Evolutionary conservation across 1,140 invertebrate genomes (phyloP).

Genomic region (Trichomalopsis sarcophagae): DNA sequence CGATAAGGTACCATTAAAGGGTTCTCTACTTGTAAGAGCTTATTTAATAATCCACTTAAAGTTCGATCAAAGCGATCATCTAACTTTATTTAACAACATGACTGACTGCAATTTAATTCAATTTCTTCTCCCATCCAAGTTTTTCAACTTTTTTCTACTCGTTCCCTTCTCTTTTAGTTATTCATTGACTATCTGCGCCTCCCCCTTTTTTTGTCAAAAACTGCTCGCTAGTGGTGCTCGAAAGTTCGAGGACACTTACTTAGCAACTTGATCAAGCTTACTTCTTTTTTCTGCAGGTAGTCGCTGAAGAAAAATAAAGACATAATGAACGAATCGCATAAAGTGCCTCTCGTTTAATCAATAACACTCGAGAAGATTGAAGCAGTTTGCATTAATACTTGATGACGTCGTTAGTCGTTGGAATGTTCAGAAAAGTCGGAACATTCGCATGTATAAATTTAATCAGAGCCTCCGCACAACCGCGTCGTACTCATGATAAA

Average conservation of each 20-base stretch:
- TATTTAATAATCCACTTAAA: background rate
- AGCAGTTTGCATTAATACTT: background rate
- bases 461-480: background rate
- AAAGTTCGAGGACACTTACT: conserved; percentile 12
- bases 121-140: background rate
- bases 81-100: background rate
- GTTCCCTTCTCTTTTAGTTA: background rate
- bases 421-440: background rate
- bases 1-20: background rate
- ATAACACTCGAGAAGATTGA: background rate
- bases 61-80: background rate
- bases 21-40: background rate
- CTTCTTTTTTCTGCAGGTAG: background rate
- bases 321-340: background rate
- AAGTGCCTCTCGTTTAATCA: background rate
- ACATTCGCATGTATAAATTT: background rate
- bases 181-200: background rate
- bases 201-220: background rate
- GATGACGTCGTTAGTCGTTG: background rate
- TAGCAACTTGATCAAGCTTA: conserved; percentile 7
- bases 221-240: background rate
- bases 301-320: background rate
- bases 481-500: background rate
- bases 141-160: background rate
- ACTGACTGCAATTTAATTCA: conserved; percentile 6